Conservation (phyloP, 2,888 invertebrate genomes). For the Entomobrya proxima region DNA sequence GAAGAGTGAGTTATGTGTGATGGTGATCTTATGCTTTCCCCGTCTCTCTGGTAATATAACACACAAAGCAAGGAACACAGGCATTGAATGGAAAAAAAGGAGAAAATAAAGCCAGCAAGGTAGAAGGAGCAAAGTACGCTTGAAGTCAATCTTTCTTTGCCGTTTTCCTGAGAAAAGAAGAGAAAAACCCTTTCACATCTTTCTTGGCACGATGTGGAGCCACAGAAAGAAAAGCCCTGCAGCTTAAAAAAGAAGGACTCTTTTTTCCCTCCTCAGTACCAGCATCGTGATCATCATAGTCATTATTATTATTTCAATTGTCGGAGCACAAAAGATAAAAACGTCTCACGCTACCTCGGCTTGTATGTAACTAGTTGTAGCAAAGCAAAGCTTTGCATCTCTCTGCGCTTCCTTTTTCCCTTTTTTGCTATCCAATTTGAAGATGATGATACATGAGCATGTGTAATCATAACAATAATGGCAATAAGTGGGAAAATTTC, state of each 20-base stretch:
- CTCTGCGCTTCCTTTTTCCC: background rate
- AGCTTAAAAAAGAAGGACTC: constrained; percentile 34
- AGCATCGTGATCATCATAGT: background rate
- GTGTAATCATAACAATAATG: too few species aligned
- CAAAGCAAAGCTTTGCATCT: background rate
- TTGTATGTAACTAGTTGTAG: background rate
- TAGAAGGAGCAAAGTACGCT: constrained; percentile 27
- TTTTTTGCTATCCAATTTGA: constrained; percentile 3
- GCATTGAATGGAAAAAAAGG: background rate
- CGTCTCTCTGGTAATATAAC: constrained; percentile 10
- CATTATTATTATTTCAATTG: constrained; percentile 45
- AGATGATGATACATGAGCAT: too few species aligned
- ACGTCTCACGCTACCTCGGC: background rate
- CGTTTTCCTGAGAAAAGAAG: constrained; percentile 7
- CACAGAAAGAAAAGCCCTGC: constrained; percentile 37
- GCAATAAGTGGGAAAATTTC: too few species aligned
- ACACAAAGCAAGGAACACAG: background rate
- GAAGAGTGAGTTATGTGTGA: constrained; percentile 26
- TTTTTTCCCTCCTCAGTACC: background rate
- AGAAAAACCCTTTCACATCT: constrained; percentile 43
- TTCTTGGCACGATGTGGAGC: constrained; percentile 37
- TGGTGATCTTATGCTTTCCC: constrained; percentile 14
- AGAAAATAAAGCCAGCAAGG: background rate
- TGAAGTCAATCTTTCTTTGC: constrained; percentile 37
- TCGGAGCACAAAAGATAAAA: constrained; percentile 18